Conservation (phyloP, 2,888 invertebrate species). For the Sthenelais limicola region DNA sequence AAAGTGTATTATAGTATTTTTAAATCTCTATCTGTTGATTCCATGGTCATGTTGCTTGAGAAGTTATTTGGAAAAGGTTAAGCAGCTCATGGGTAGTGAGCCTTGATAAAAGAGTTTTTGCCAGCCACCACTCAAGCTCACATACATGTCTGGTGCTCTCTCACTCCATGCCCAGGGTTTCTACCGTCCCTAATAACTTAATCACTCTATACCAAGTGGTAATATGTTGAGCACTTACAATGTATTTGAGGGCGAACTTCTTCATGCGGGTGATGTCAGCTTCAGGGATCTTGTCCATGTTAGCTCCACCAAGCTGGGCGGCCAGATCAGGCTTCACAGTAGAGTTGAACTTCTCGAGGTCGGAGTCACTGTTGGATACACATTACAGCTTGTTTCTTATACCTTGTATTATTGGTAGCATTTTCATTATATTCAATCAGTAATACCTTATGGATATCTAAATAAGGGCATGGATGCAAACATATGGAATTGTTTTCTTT, state of each 20-base stretch:
- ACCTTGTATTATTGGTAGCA: background rate
- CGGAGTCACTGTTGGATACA: slow-evolving; percentile 11
- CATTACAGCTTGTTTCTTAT: no score
- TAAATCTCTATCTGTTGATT: no score
- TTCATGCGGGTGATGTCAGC: slow-evolving; percentile 15
- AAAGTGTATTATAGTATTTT: no score
- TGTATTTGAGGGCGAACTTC: slow-evolving; percentile 14
- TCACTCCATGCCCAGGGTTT: background rate
- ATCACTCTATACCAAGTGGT: background rate
- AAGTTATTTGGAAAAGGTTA: no score
- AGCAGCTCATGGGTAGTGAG: no score
- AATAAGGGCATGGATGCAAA: background rate
- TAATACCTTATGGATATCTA: no score
- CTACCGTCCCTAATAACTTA: background rate
- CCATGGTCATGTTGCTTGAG: no score
- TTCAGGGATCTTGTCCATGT: background rate
- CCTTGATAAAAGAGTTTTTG: no score
- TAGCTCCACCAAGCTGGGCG: background rate
- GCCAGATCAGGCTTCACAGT: slow-evolving; percentile 6
- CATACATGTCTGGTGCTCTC: background rate
- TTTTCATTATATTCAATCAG: background rate
- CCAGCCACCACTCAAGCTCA: no score
- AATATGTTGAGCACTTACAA: background rate
- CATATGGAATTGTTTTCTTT: background rate
- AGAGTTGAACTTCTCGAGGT: slow-evolving; percentile 22